Percentiles rank a stretch among this genome's conserved stretches.
Evolutionary conservation across 2,888 invertebrate species (phyloP).

Genomic region (Yponomeuta sedellus): DNA sequence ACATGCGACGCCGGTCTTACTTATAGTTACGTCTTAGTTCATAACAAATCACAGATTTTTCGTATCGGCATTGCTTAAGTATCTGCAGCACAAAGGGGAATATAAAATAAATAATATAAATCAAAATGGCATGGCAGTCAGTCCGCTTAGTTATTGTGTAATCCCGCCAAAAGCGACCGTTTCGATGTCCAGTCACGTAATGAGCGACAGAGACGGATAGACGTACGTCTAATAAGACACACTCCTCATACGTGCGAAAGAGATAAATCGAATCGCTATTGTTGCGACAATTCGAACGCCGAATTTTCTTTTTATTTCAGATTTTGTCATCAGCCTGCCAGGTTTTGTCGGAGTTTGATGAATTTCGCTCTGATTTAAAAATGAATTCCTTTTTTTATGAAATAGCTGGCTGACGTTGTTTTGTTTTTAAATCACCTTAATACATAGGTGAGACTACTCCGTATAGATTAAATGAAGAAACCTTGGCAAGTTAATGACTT

Average conservation of each 20-base stretch:
- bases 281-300: background rate
- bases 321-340: background rate
- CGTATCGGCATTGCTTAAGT: background rate
- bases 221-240: conserved; percentile 25
- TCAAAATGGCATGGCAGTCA: conserved; percentile 5
- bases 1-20: too few relatives aligned
- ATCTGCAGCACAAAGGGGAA: background rate
- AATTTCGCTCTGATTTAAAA: background rate
- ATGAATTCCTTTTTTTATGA: background rate
- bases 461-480: too few relatives aligned
- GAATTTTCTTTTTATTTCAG: background rate
- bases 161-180: conserved; percentile 1
- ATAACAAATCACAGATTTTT: background rate
- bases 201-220: conserved; percentile 27
- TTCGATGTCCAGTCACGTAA: conserved; percentile 61
- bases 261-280: conserved; percentile 29
- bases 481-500: too few relatives aligned
- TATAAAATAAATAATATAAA: conserved; percentile 6
- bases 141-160: background rate
- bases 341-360: background rate
- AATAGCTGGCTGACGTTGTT: background rate
- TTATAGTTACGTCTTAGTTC: too few relatives aligned
- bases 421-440: too few relatives aligned
- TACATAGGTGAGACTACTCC: too few relatives aligned
- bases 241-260: conserved; percentile 23